A percentile compares a stretch with the other conserved stretches of the same genome.
These are phyloP conservation scores for Nineta flava DNA, from an alignment of 2,888 invertebrate species.

Conservation along the genomic window DNA sequence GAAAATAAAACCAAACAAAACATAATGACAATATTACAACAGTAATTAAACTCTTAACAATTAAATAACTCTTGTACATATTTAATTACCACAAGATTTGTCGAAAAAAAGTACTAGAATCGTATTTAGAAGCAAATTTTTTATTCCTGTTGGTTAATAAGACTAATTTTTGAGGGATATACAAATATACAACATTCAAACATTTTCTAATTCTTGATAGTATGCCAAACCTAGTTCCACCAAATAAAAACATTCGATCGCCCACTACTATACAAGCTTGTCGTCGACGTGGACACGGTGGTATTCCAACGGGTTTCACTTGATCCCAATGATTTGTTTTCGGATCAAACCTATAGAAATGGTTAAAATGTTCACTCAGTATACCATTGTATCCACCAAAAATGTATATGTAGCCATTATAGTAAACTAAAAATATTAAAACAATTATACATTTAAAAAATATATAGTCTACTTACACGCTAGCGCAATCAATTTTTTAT, in stretches of 20 bases:
- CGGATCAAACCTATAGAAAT: conserved; percentile 60
- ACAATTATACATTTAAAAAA: background rate
- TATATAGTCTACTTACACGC: background rate
- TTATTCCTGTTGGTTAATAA: too few species aligned
- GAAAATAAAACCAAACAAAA: too few species aligned
- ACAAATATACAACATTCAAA: too few species aligned
- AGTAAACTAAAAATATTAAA: conserved; percentile 46
- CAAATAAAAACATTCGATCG: conserved; percentile 67
- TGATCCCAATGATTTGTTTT: conserved; percentile 42
- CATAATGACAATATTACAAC: too few species aligned
- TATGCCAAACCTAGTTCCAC: conserved; percentile 61
- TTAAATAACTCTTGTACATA: too few species aligned
- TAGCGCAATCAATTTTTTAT: conserved; percentile 1
- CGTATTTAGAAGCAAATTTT: too few species aligned
- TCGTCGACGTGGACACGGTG: conserved; percentile 49
- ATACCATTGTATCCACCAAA: conserved; percentile 84
- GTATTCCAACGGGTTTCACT: conserved; percentile 37
- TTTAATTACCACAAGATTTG: too few species aligned
- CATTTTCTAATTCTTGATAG: too few species aligned
- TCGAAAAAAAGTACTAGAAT: too few species aligned
- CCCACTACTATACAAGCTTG: conserved; percentile 68
- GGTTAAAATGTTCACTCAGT: conserved; percentile 63
- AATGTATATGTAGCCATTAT: conserved; percentile 62
- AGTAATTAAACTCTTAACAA: too few species aligned
- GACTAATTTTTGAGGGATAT: background rate